Percentiles rank a stretch among this genome's conserved stretches.
Conservation (phyloP, 2,113 vertebrate species). For the Lipophrys pholis region DNA sequence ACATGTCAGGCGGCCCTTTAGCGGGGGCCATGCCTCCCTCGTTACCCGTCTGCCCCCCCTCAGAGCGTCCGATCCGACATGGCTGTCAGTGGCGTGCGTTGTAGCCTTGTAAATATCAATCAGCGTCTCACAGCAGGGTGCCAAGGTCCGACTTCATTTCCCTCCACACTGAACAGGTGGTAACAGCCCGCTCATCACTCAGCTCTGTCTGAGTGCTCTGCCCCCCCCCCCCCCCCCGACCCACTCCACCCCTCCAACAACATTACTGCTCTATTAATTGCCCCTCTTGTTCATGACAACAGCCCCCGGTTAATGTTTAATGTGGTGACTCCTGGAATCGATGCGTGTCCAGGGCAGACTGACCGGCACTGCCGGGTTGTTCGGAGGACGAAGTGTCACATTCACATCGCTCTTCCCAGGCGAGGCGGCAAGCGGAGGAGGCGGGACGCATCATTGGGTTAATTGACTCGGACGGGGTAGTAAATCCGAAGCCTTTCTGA, state of each 20-base stretch:
- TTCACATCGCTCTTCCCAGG: constrained; percentile 68
- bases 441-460: constrained; percentile 64
- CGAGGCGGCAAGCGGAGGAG: too few relatives aligned
- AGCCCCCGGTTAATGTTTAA: constrained; percentile 80
- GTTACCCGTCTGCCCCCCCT: constrained; percentile 41
- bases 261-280: constrained; percentile 82
- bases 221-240: constrained; percentile 19
- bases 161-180: constrained; percentile 73
- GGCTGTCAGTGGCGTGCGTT: constrained; percentile 70
- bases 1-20: neutral
- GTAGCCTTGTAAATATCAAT: constrained; percentile 80
- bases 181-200: constrained; percentile 63
- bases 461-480: constrained; percentile 78
- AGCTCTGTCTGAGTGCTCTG: constrained; percentile 54
- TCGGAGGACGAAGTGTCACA: constrained; percentile 66
- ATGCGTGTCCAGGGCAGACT: constrained; percentile 73
- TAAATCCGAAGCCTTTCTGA: constrained; percentile 62
- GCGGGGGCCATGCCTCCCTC: constrained; percentile 26
- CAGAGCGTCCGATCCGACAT: constrained; percentile 61
- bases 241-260: neutral
- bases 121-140: constrained; percentile 73
- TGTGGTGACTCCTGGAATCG: constrained; percentile 77
- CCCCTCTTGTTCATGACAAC: constrained; percentile 64
- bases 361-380: constrained; percentile 14
- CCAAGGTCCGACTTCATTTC: constrained; percentile 70